Evolutionary conservation across 2,113 vertebrate species (phyloP).

Genomic region (Varanus salvator): DNA sequence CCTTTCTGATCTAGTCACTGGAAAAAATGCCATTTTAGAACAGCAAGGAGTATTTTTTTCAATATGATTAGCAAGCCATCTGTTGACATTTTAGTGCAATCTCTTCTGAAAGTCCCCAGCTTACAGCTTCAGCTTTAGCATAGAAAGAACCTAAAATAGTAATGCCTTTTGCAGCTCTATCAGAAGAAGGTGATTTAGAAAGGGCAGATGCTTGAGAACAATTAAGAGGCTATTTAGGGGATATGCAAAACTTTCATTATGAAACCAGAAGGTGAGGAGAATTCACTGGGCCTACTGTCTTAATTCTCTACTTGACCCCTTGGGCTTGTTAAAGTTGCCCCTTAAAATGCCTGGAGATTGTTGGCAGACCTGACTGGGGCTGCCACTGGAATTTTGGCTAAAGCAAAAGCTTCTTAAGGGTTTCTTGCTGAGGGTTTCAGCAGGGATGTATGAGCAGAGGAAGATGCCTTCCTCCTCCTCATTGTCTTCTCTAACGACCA

Average conservation of each 20-base stretch:
- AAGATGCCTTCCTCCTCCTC: not conserved
- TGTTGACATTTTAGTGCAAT: constrained; percentile 85
- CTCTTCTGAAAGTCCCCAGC: constrained; percentile 83
- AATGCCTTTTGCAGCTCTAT: constrained; percentile 83
- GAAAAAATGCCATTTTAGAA: constrained; percentile 80
- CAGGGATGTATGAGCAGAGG: not conserved
- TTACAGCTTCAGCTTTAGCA: constrained; percentile 82
- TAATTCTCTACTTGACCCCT: constrained; percentile 4
- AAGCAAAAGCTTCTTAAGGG: not conserved
- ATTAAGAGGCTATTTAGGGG: constrained; percentile 65
- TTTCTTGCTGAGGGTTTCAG: not conserved
- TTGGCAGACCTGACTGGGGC: not conserved
- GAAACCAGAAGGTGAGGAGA: constrained; percentile 60
- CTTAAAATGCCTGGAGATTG: not conserved
- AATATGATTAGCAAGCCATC: constrained; percentile 87
- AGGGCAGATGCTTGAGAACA: constrained; percentile 75
- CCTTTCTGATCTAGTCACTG: constrained; percentile 80
- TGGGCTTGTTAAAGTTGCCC: not conserved
- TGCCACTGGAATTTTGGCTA: not conserved
- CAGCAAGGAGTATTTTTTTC: constrained; percentile 82
- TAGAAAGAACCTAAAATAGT: constrained; percentile 83
- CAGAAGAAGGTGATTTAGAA: constrained; percentile 81
- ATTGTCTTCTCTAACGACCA: not conserved
- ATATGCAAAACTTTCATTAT: constrained; percentile 64
- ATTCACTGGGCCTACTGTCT: constrained; percentile 41